Evolutionary conservation across 2,888 invertebrate genomes (phyloP).

Genomic region (Stenurella melanura): DNA sequence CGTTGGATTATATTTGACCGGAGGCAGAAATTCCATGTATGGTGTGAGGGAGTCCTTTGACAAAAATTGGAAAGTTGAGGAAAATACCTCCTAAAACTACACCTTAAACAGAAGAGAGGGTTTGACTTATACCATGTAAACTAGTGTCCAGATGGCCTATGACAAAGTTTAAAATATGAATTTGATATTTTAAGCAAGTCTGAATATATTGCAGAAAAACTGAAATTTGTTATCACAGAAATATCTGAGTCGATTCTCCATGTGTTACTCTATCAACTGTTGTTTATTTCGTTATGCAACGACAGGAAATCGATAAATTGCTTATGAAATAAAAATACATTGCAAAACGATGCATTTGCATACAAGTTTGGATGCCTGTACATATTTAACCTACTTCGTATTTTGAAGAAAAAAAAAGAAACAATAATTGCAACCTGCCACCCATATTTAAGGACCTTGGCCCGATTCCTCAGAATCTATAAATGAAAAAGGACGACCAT

Average conservation of each 20-base stretch:
- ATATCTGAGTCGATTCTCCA: not conserved
- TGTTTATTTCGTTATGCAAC: constrained; percentile 7
- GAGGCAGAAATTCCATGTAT: no score
- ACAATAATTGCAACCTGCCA: constrained; percentile 18
- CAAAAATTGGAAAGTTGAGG: no score
- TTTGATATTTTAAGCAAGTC: no score
- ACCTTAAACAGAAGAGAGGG: no score
- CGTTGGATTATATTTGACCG: no score
- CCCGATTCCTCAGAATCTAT: constrained; percentile 1
- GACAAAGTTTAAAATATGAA: no score
- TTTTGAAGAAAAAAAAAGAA: constrained; percentile 17
- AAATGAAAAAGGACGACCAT: constrained; percentile 2
- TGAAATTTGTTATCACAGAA: no score
- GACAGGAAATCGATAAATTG: constrained; percentile 20
- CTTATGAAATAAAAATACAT: constrained; percentile 16
- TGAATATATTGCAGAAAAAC: no score
- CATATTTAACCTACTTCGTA: constrained; percentile 21
- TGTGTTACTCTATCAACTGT: not conserved
- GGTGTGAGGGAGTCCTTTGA: no score
- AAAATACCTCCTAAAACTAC: no score
- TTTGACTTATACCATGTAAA: no score
- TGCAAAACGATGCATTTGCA: constrained; percentile 25
- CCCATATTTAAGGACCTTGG: constrained; percentile 13
- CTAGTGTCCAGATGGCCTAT: no score
- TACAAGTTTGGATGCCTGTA: constrained; percentile 23